Evolutionary conservation across 1,140 invertebrate species (phyloP), one percentile per base, ranked within the genome.

Genomic region (Arion vulgaris): DNA sequence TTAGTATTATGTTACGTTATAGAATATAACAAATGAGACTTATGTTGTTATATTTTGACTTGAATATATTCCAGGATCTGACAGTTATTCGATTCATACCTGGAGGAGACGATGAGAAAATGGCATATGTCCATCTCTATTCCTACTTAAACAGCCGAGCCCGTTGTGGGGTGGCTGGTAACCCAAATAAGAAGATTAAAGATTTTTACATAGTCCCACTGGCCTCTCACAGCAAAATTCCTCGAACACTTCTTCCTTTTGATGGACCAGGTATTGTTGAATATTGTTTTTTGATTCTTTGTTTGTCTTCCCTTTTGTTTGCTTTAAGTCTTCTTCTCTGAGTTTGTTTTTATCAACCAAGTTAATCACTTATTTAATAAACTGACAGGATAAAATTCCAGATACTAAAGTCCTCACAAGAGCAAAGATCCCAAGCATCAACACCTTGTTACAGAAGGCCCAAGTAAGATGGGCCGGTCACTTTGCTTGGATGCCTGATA

Each of bases 201-300:
- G 98, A 99, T 92, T 97, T 99, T 89, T 99, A 99, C 90, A 95
- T 99, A 81, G 94, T 98, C 85, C 97, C 98, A 0, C 93, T 98
- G 53, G 94, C 96, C 0, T 95, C 95, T 28, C 94, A 96, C 81
- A 95, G 94, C 82, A 94, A 95, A 17, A 94, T 98, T 76, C 97
- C 97, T 0, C 84, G 89, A 13, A 88, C 91, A 0, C 91, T 96
- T 39, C 79, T 89, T 17, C 96, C 96, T 0, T 93, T 96, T 36
- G 95, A 96, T 86, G 96, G 95, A 23, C 95, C 96, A 66, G 96
- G 94, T 93, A 90, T 83, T 53, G 32, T 57, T 19, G 26, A 19
- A 57, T 57, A 15, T 57, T 2, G 4, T 57, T 57, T 19, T 57
- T 1, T 19, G 2, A 57, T 57, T 23, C 53, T 57, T 1, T 45